phyloP scores from a whole-genome alignment of 2,113 vertebrate genomes.

The Tachysurus vachellii region DNA sequence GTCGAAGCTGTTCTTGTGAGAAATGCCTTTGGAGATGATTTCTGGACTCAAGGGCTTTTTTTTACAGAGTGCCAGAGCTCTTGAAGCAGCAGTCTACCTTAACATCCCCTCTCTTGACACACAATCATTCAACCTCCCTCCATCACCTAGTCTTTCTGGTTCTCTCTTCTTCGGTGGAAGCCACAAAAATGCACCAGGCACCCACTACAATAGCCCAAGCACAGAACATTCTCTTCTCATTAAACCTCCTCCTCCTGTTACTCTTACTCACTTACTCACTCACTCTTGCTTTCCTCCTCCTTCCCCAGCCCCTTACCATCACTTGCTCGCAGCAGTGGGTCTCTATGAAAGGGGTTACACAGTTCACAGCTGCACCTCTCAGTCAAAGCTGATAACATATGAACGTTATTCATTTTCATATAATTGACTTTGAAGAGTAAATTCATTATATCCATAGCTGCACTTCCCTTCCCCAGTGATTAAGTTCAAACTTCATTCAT shows the following conservation, averaged over 20 bases:
- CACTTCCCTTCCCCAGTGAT: background rate
- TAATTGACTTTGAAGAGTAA: constrained; percentile 27
- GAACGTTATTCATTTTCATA: constrained; percentile 2
- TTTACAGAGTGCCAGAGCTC: constrained; percentile 62
- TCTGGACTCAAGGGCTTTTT: constrained; percentile 63
- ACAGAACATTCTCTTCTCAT: constrained; percentile 57
- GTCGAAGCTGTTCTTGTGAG: constrained; percentile 50
- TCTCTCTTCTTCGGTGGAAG: constrained; percentile 44
- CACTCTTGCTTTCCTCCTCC: constrained; percentile 27
- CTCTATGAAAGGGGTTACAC: background rate
- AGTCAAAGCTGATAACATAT: constrained; percentile 4
- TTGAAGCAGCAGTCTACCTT: constrained; percentile 59
- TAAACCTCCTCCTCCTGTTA: constrained; percentile 33
- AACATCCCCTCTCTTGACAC: constrained; percentile 57
- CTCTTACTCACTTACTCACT: constrained; percentile 26
- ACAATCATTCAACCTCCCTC: constrained; percentile 64
- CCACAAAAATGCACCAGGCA: constrained; percentile 57
- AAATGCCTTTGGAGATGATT: constrained; percentile 46
- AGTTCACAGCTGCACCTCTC: constrained; percentile 34
- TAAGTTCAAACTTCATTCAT: background rate
- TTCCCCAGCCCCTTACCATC: constrained; percentile 7
- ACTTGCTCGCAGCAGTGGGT: constrained; percentile 4
- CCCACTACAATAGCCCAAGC: constrained; percentile 51
- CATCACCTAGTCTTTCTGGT: constrained; percentile 11
- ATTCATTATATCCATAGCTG: constrained; percentile 26